Evolutionary conservation across 2,888 invertebrate species (phyloP), one percentile per base, ranked within the genome.

Genomic region (Neoaliturus tenellus): DNA sequence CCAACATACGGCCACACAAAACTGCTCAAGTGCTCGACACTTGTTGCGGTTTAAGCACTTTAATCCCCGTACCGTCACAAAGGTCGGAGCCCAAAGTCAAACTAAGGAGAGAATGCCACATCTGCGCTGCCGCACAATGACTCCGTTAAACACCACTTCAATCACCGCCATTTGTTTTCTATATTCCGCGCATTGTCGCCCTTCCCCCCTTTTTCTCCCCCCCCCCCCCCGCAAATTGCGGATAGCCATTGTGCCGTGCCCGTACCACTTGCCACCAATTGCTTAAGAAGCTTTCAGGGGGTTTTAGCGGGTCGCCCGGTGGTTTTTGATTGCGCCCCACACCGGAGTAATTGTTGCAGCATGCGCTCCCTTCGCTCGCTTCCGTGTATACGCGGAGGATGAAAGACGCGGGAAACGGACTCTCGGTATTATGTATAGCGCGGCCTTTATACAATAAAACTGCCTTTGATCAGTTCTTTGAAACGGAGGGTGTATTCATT

Each of bases 151-250:
- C 75, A 75, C 25, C 44, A 33, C 81, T 81, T 69, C 81, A 69
- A 78, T 78, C 78, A 78, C 78, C 83, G 48, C 80, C 81, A 80
- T 80, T 83, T 82, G 81, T 80, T 81, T 81, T 83, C 67, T 80
- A 83, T 81, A 80, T 83, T 75, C 71, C 73, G 48, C 44, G 83
- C 78, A 83, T 83, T 83, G 83, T 83, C 81, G 28, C 82, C 39
- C 33, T 33, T 35, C 75, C 44, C 75, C n/a, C 81, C 33, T 25
- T 33, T 35, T 58, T 39, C 78, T 2, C 78, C 28, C 39, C 78
- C 71, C 71, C 71, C 44, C 17, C 35, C 20, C 44, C 73, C 44
- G 48, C 23, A 58, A 23, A 58, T 58, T 23, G 28, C 33, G 71
- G 20, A 55, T 41, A 41, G 73, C 73, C 73, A 75, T 75, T 75